Evolutionary conservation across 2,113 vertebrate genomes (phyloP).

Genomic region (Ammodytes dubius): DNA sequence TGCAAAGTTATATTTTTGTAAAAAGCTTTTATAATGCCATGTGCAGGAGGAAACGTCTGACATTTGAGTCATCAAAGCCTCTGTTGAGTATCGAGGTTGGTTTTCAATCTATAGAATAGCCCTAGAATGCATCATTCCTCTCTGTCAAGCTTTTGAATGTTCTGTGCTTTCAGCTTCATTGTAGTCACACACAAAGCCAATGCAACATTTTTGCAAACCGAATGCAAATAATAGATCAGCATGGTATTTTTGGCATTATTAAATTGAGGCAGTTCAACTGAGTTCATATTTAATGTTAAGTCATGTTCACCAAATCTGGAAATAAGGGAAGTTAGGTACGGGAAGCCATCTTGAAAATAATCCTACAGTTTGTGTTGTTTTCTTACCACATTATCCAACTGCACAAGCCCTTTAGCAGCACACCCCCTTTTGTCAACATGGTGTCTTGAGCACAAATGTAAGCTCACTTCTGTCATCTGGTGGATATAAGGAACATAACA

Average conservation of each 20-base stretch:
- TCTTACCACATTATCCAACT: not conserved
- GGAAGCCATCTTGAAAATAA: not conserved
- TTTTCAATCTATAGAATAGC: not conserved
- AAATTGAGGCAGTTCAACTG: not conserved
- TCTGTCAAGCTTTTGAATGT: not conserved
- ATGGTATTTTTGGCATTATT: not conserved
- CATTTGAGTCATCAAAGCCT: not conserved
- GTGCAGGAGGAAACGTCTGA: not conserved
- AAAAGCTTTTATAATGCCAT: not conserved
- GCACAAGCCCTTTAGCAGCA: not conserved
- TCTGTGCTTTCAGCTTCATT: not conserved
- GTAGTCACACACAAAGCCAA: not conserved
- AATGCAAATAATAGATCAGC: not conserved
- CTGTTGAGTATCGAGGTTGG: not conserved
- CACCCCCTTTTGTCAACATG: too few species aligned
- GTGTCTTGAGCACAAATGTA: not conserved
- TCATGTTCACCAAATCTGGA: not conserved
- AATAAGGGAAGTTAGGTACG: not conserved
- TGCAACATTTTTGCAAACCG: not conserved
- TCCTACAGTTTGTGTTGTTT: not conserved
- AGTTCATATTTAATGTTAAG: not conserved
- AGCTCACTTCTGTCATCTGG: slow-evolving; percentile 62
- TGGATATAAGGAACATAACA: slow-evolving; percentile 18
- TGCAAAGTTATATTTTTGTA: not conserved
- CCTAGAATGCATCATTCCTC: not conserved